A percentile compares a stretch with the other conserved stretches of the same genome.
These are phyloP conservation scores for Hypomecis atomaria DNA, from an alignment of 2,888 invertebrate species.

Conservation along the genomic window DNA sequence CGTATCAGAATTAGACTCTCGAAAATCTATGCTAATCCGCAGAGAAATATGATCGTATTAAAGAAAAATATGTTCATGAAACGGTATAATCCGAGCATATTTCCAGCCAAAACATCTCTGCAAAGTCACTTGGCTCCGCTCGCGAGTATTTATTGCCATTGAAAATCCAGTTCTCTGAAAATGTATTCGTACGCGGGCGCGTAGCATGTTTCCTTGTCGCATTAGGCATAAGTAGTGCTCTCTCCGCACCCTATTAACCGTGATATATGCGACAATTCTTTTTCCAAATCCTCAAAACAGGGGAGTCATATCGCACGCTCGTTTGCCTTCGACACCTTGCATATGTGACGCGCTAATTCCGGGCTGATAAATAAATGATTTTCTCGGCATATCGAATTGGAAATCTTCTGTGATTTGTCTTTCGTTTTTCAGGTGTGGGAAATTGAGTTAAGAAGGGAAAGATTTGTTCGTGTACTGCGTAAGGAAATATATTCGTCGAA, in stretches of 20 bases:
- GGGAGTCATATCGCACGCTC: conserved; percentile 73
- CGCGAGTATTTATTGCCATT: conserved; percentile 77
- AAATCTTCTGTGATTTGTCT: conserved; percentile 63
- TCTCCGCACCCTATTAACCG: conserved; percentile 83
- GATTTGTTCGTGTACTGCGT: neutral
- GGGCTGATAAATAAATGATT: conserved; percentile 79
- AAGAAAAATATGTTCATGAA: conserved; percentile 19
- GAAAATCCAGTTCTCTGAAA: conserved; percentile 73
- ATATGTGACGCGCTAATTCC: conserved; percentile 75
- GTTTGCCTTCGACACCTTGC: conserved; percentile 66
- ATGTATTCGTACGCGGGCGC: conserved; percentile 74
- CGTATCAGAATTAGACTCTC: conserved; percentile 21
- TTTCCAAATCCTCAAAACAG: conserved; percentile 78
- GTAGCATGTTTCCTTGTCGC: conserved; percentile 82
- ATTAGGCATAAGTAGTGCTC: conserved; percentile 84
- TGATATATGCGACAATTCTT: conserved; percentile 84
- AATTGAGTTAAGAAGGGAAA: neutral
- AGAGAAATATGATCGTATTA: neutral
- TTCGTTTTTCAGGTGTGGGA: conserved; percentile 17
- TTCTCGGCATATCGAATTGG: conserved; percentile 61
- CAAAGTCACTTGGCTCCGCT: conserved; percentile 53
- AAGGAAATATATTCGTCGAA: neutral
- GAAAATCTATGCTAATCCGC: conserved; percentile 3
- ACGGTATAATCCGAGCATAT: conserved; percentile 55
- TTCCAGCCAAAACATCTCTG: conserved; percentile 44